Evolutionary conservation across 2,113 vertebrate genomes (phyloP).

Genomic region (Eira barbara): DNA sequence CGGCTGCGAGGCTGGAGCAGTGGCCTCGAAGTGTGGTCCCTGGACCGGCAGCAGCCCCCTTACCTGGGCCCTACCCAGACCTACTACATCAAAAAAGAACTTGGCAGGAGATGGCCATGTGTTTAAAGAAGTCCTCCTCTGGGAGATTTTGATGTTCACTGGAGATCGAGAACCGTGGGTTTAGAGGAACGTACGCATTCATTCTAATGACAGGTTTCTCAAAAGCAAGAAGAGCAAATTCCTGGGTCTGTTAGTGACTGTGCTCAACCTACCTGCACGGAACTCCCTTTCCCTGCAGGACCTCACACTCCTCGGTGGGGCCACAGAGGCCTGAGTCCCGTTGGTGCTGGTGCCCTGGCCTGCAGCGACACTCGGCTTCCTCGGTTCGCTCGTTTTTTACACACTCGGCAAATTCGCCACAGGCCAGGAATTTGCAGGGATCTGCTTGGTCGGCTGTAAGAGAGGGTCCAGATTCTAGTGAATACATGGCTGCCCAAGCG

Average conservation of each 20-base stretch:
- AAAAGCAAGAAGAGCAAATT: not conserved
- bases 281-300: constrained; percentile 84
- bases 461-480: constrained; percentile 35
- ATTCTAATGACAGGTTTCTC: not conserved
- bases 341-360: constrained; percentile 82
- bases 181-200: not conserved
- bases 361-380: constrained; percentile 88
- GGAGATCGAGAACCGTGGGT: not conserved
- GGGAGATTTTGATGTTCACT: not conserved
- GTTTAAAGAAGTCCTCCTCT: not conserved
- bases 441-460: constrained; percentile 90
- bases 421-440: constrained; percentile 93
- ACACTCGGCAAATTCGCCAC: constrained; percentile 87
- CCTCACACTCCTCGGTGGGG: constrained; percentile 82
- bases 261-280: constrained; percentile 87
- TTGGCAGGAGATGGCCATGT: not conserved
- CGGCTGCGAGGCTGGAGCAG: not conserved
- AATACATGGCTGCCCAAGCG: accelerated
- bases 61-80: not conserved
- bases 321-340: constrained; percentile 81
- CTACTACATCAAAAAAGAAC: not conserved
- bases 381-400: constrained; percentile 79
- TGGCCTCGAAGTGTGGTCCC: not conserved
- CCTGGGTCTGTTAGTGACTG: not conserved
- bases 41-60: not conserved